These are phyloP conservation scores for Eupeodes corollae DNA, from an alignment of 1,140 invertebrate genomes.

Conservation along the genomic window DNA sequence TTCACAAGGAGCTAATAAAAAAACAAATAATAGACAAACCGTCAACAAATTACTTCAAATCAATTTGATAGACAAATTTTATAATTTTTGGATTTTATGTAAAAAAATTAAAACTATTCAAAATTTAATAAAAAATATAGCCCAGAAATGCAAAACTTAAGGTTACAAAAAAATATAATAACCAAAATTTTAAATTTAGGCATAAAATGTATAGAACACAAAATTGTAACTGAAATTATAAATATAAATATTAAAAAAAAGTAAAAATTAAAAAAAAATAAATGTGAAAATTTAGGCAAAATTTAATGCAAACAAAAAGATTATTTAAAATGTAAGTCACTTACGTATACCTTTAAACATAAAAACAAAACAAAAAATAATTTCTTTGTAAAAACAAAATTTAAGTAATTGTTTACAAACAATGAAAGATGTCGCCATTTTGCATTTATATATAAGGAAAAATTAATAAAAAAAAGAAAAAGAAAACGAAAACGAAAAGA, in stretches of 20 bases:
- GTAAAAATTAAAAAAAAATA: constrained; percentile 2
- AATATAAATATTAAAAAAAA: constrained; percentile 1
- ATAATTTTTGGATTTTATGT: constrained; percentile 4
- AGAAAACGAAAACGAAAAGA: constrained; percentile 10
- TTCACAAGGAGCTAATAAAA: constrained; percentile 19
- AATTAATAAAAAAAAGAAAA: constrained; percentile 11
- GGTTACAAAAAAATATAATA: constrained; percentile 20
- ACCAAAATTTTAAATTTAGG: constrained; percentile 15
- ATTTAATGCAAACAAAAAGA: constrained; percentile 12
- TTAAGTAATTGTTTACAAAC: background rate
- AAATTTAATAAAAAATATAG: constrained; percentile 6
- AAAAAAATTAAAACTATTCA: background rate
- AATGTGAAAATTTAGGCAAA: constrained; percentile 3
- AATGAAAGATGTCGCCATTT: constrained; percentile 24
- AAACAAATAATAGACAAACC: constrained; percentile 33
- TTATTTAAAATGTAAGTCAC: too few species aligned
- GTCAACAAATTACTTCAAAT: constrained; percentile 7
- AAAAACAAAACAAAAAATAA: constrained; percentile 10
- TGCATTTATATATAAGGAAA: constrained; percentile 28
- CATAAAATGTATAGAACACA: constrained; percentile 9
- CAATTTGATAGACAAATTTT: constrained; percentile 14
- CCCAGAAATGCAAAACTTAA: constrained; percentile 11
- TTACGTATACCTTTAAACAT: constrained; percentile 8
- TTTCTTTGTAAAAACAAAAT: constrained; percentile 11
- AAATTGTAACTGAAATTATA: constrained; percentile 12